Conservation (phyloP, 23 tunicate species). For the Aplidium turbinatum region DNA sequence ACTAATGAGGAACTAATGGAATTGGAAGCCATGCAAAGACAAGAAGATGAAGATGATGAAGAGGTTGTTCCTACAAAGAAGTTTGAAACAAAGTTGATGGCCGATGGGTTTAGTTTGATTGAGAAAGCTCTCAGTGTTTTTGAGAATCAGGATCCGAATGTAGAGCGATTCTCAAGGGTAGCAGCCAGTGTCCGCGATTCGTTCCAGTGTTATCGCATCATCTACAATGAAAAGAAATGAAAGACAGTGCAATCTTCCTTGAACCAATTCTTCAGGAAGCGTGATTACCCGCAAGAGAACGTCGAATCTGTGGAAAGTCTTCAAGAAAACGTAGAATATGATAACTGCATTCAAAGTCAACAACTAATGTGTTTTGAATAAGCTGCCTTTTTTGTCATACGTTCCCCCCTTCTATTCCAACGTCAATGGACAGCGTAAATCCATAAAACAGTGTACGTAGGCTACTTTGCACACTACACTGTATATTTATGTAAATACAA, state of each 20-base stretch:
- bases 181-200: slow-evolving; percentile 38
- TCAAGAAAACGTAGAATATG: too few relatives aligned
- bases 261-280: slow-evolving; percentile 5
- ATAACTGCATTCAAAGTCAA: too few relatives aligned
- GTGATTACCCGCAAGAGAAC: too few relatives aligned
- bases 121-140: slow-evolving; percentile 38
- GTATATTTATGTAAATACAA: too few relatives aligned
- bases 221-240: slow-evolving; percentile 36
- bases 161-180: slow-evolving; percentile 37
- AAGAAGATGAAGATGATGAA: slow-evolving; percentile 38
- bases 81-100: slow-evolving; percentile 45
- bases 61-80: slow-evolving; percentile 26
- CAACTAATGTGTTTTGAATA: too few relatives aligned
- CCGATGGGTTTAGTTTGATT: slow-evolving; percentile 33
- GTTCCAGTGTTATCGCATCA: slow-evolving; percentile 29
- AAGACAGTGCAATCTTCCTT: slow-evolving; percentile 6
- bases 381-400: too few relatives aligned
- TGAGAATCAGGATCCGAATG: slow-evolving; percentile 35
- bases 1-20: slow-evolving; percentile 33
- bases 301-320: too few relatives aligned
- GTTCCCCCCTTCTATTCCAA: too few relatives aligned
- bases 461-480: too few relatives aligned
- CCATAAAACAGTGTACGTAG: too few relatives aligned
- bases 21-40: slow-evolving; percentile 42
- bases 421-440: too few relatives aligned